Evolutionary conservation across 2,113 vertebrate genomes (phyloP), one percentile per base, ranked within the genome.

Genomic region (Bubalus kerabau): DNA sequence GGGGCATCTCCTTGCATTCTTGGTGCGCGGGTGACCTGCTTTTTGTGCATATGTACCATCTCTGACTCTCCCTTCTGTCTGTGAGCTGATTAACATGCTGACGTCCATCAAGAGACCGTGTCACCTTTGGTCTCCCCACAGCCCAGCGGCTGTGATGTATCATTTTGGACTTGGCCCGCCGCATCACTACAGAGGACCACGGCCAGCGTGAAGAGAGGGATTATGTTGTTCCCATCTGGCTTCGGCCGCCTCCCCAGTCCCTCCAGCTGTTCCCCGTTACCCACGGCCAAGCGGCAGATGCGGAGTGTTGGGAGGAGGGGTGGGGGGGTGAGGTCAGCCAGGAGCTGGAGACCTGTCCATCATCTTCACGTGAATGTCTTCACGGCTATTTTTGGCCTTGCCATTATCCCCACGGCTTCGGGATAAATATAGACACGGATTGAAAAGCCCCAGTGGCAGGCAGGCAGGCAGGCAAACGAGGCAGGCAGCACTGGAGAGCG

Each of bases 371-470:
- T 98, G 97, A 96, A 94, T 23, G 84, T 97, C 96, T 97, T 87
- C 30, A 12, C 60, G 95, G 97, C 97, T 98, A 98, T 98, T 98
- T 98, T 96, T 98, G 97, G 96, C 90, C 87, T 94, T 43, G 59
- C 96, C 97, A 92, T 96, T 96, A 98, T 98, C 97, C 97, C 96
- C 64, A 0, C 3, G 91, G 96, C 97, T 98, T 95, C 2, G 0
- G 28, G 95, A 98, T 98, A 98, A 98, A 98, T 98, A 98, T 98
- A 98, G 98, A 88, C 43, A 6, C 2, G 78, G 84, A 96, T 59
- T 90, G 97, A 95, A 87, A 96, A 97, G 90, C 95, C 96, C 97
- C 91, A 89, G 97, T 71, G 96, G 97, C 94, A 56, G 30, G 80
- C 80, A 82, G 95, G 93, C 93, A 56, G 95, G 93, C 93, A 56